Base-by-base conservation (phyloP, 2,888 invertebrate species). In the Ernsta delagoae region DNA sequence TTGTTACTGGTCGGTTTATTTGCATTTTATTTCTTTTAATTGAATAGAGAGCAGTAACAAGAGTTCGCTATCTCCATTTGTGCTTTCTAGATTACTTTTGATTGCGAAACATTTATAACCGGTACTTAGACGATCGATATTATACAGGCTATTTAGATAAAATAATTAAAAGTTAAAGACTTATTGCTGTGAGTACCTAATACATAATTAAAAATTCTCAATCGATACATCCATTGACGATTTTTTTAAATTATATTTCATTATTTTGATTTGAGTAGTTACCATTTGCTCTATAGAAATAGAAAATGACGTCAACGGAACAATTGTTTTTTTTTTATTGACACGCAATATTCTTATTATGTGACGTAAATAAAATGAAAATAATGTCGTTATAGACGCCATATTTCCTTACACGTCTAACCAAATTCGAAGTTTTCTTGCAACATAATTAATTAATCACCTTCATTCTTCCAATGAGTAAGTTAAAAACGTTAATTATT, bases 21-120 rank as follows among this genome's bases (percentile, higher is more conserved):
- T 67, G 60, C 66, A 60, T n/a, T 67, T 67, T 67, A 67, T 67
- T 67, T 59, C 39, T 31, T 54, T 67, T 61, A 67, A 67, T 67
- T 60, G 60, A 67, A 67, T 56, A 54, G 36, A 53, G 53, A 64
- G 34, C 56, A 56, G 54, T 56, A 43, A 43, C 43, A 63, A 53
- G 53, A 57, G 65, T 4, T 50, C 45, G 48, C 16, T 50, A 61
- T 61, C 36, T 24, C 11, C 48, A 24, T 24, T 53, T 31, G 24
- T 43, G 34, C 66, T 66, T 66, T 66, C 66, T 66, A 66, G 66
- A 66, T 66, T 34, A 56, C 48, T 57, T 41, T 16, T 57, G 60
- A 66, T 66, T 60, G 60, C 53, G 34, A 39, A 60, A 66, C 53
- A 9, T 31, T 56, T 65, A 43, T 53, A 9, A 48, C 45, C 9